Conservation (phyloP, 2,113 vertebrate genomes). For the Oncorhynchus keta region DNA sequence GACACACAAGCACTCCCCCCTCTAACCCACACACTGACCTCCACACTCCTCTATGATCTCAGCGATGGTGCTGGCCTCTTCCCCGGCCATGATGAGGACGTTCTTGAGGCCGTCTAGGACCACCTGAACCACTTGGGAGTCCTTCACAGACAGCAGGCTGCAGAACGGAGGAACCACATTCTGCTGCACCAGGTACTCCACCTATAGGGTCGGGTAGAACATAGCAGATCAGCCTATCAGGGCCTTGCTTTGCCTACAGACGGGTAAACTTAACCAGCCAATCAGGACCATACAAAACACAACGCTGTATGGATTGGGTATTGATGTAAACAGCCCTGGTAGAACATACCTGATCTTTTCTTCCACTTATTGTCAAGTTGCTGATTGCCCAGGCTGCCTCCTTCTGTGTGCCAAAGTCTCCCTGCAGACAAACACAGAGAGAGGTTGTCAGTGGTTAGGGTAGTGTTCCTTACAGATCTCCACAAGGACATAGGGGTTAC, state of each 20-base stretch:
- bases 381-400: constrained; percentile 93
- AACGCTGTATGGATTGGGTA: too few relatives aligned
- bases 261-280: too few relatives aligned
- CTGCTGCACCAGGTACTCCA: constrained; percentile 90
- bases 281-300: too few relatives aligned
- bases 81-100: constrained; percentile 90
- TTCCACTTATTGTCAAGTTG: constrained; percentile 90
- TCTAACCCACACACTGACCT: constrained; percentile 59
- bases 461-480: not conserved
- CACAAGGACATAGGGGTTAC: not conserved
- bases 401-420: constrained; percentile 90
- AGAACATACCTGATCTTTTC: constrained; percentile 8
- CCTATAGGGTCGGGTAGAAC: constrained; percentile 60
- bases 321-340: too few relatives aligned
- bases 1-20: not conserved
- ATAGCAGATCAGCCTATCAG: constrained; percentile 12
- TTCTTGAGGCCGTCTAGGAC: constrained; percentile 90
- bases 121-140: constrained; percentile 91
- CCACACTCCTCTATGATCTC: constrained; percentile 92
- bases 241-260: not conserved
- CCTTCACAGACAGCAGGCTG: constrained; percentile 86
- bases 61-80: constrained; percentile 89
- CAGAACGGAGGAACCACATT: constrained; percentile 90
- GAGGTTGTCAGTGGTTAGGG: not conserved
- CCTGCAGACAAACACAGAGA: constrained; percentile 65